A percentile compares a stretch with the other conserved stretches of the same genome.
phyloP scores from a whole-genome alignment of 1,140 invertebrate genomes.

The Drosophila sproati region DNA sequence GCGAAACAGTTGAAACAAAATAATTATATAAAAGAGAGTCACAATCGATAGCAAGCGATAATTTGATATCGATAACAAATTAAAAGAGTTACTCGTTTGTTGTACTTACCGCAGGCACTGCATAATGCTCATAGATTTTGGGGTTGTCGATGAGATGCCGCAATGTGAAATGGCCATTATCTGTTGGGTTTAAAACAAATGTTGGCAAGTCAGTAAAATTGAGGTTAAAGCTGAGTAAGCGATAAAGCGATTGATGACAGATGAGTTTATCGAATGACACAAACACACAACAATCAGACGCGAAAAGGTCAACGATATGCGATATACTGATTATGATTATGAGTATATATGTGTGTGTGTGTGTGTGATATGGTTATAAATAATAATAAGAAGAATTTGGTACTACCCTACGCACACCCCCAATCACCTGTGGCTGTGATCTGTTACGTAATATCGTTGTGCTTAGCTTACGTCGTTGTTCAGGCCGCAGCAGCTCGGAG shows the following conservation, averaged over 20 bases:
- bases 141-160: conserved; percentile 85
- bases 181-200: conserved; percentile 44
- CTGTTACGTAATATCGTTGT: conserved; percentile 84
- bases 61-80: not conserved
- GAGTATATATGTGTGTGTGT: not conserved
- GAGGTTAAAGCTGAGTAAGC: not conserved
- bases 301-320: conserved; percentile 9
- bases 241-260: conserved; percentile 13
- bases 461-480: conserved; percentile 84
- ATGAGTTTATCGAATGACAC: not conserved
- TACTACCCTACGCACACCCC: conserved; percentile 85
- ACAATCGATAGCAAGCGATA: conserved; percentile 1
- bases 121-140: conserved; percentile 86
- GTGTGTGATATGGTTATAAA: conserved; percentile 14
- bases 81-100: not conserved
- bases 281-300: not conserved
- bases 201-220: not conserved
- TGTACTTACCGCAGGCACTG: conserved; percentile 88
- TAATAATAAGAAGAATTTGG: conserved; percentile 75
- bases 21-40: not conserved
- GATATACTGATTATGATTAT: conserved; percentile 21
- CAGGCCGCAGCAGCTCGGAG: conserved; percentile 77
- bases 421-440: conserved; percentile 85
- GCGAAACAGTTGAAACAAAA: not conserved
- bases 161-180: conserved; percentile 88